A percentile compares a stretch with the other conserved stretches of the same genome.
phyloP scores from a whole-genome alignment of 2,113 vertebrate species.

The Morone chrysops region DNA sequence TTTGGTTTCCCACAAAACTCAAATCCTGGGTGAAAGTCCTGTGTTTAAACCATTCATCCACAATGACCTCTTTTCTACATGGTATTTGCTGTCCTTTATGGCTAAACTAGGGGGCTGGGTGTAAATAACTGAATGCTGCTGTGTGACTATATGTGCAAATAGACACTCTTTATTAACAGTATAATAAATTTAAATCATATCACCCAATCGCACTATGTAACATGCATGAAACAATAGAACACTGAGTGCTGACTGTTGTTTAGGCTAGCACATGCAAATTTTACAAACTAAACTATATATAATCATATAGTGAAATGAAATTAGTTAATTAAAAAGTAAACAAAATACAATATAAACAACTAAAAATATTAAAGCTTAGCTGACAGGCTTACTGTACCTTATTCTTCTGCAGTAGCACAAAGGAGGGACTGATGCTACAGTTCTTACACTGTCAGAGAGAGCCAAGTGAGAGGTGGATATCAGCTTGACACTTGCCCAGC shows the following conservation, averaged over 20 bases:
- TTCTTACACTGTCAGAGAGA: background rate
- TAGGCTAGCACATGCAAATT: background rate
- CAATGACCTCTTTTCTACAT: no score
- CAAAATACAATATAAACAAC: background rate
- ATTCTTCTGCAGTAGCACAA: conserved; percentile 5
- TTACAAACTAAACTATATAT: background rate
- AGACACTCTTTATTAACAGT: no score
- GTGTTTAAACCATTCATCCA: no score
- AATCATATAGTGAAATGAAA: background rate
- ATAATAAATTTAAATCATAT: background rate
- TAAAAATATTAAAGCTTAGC: background rate
- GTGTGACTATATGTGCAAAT: no score
- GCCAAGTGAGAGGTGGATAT: background rate
- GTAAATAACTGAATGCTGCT: no score
- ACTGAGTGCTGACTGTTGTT: background rate
- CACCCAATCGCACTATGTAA: background rate
- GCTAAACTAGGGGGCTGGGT: no score
- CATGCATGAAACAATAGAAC: background rate
- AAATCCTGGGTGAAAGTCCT: no score
- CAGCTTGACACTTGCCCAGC: background rate
- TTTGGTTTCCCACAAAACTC: no score
- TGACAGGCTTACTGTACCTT: conserved; percentile 26
- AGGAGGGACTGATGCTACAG: background rate
- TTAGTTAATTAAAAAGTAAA: background rate
- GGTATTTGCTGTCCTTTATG: no score